Evolutionary conservation across 2,113 vertebrate genomes (phyloP).

Genomic region (Silurus glanis): DNA sequence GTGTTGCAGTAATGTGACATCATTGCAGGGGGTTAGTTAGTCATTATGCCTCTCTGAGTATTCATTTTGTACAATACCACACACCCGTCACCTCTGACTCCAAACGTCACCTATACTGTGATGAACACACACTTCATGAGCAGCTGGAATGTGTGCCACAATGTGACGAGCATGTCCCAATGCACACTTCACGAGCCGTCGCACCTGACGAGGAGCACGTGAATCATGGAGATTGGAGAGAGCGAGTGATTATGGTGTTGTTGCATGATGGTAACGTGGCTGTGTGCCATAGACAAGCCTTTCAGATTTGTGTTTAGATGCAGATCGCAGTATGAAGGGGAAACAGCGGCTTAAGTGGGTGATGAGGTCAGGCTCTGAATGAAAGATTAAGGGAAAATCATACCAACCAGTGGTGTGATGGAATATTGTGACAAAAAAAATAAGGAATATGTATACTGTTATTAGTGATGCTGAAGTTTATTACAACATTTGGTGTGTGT

Average conservation of each 20-base stretch:
- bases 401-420: not conserved
- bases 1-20: slow-evolving; percentile 37
- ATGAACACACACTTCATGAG: slow-evolving; percentile 38
- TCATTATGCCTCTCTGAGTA: slow-evolving; percentile 39
- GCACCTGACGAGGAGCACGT: not conserved
- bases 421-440: slow-evolving; percentile 3
- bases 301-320: slow-evolving; percentile 16
- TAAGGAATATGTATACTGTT: not conserved
- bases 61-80: slow-evolving; percentile 32
- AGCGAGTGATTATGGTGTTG: slow-evolving; percentile 43
- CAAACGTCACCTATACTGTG: not conserved
- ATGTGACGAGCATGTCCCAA: slow-evolving; percentile 21
- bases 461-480: not conserved
- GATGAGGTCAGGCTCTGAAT: slow-evolving; percentile 24
- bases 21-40: slow-evolving; percentile 35
- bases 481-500: not conserved
- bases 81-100: slow-evolving; percentile 11
- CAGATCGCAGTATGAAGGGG: not conserved
- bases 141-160: slow-evolving; percentile 10
- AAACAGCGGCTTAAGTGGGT: slow-evolving; percentile 12
- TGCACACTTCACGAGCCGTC: slow-evolving; percentile 38
- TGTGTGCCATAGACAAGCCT: slow-evolving; percentile 36
- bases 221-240: slow-evolving; percentile 39
- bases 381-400: not conserved
- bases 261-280: slow-evolving; percentile 26